phyloP scores from a whole-genome alignment of 2,888 invertebrate genomes.

The Lydus trimaculatus region DNA sequence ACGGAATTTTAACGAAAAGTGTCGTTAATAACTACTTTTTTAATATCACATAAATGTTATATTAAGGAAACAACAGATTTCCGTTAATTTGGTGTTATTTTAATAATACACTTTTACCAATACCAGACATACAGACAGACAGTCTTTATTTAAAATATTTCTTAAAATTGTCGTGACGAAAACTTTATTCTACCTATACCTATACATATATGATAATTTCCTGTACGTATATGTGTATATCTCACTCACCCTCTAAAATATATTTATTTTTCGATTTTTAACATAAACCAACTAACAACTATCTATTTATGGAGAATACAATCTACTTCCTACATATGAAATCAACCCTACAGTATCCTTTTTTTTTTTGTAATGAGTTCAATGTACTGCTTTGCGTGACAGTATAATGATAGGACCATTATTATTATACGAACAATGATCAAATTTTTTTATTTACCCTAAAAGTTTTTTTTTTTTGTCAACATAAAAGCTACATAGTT shows the following conservation, averaged over 20 bases:
- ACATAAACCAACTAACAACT: neutral
- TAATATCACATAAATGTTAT: neutral
- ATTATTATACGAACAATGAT: neutral
- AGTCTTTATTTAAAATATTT: neutral
- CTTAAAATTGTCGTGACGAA: neutral
- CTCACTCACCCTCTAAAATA: neutral
- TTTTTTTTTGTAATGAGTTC: neutral
- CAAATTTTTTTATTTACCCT: neutral
- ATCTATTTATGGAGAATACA: conserved; percentile 8
- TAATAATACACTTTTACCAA: neutral
- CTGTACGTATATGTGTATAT: neutral
- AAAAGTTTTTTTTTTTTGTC: too few species aligned
- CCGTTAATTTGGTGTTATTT: neutral
- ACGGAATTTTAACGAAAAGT: too few species aligned
- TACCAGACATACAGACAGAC: neutral
- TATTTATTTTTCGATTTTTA: neutral
- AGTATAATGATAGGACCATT: conserved; percentile 3
- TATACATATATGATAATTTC: too few species aligned
- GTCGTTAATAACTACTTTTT: neutral
- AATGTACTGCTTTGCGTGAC: conserved; percentile 12
- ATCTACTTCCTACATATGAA: conserved; percentile 7
- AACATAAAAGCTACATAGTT: too few species aligned
- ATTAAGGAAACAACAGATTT: neutral
- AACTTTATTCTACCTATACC: neutral
- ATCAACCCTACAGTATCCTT: conserved; percentile 1